Conservation (phyloP, 2,888 invertebrate species). For the Mythimna ferrago region DNA sequence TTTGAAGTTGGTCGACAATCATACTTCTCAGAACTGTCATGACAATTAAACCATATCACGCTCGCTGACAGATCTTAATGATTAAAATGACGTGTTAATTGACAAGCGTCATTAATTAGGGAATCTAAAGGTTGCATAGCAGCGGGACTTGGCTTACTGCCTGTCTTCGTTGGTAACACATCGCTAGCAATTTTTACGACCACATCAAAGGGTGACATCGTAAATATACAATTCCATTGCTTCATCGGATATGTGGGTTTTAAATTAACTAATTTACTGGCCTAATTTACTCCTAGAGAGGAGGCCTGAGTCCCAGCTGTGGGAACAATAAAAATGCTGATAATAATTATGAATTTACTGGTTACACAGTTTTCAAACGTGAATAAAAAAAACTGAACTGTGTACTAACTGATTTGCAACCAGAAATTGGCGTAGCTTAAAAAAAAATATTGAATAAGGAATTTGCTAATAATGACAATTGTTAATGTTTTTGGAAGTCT, state of each 20-base stretch:
- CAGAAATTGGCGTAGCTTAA: no score
- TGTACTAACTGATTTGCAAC: no score
- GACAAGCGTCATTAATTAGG: constrained; percentile 46
- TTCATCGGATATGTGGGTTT: constrained; percentile 12
- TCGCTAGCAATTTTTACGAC: constrained; percentile 51
- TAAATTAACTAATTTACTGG: background rate
- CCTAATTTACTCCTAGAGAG: background rate
- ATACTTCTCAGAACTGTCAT: constrained; percentile 8
- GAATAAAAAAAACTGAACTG: no score
- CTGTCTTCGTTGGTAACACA: constrained; percentile 38
- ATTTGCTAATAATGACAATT: no score
- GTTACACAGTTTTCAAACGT: no score
- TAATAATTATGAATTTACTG: no score
- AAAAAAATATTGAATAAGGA: no score
- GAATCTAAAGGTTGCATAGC: constrained; percentile 55
- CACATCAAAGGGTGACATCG: constrained; percentile 43
- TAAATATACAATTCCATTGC: constrained; percentile 34
- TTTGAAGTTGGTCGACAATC: background rate
- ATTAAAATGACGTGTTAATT: constrained; percentile 51
- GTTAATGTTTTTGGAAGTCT: no score
- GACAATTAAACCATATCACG: constrained; percentile 11
- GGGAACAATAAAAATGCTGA: no score
- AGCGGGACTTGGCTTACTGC: constrained; percentile 43
- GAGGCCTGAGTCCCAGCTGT: no score
- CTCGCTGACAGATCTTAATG: constrained; percentile 47